Base-by-base conservation (phyloP, 2,113 vertebrate species). In the Rhegmatorhina hoffmannsi region DNA sequence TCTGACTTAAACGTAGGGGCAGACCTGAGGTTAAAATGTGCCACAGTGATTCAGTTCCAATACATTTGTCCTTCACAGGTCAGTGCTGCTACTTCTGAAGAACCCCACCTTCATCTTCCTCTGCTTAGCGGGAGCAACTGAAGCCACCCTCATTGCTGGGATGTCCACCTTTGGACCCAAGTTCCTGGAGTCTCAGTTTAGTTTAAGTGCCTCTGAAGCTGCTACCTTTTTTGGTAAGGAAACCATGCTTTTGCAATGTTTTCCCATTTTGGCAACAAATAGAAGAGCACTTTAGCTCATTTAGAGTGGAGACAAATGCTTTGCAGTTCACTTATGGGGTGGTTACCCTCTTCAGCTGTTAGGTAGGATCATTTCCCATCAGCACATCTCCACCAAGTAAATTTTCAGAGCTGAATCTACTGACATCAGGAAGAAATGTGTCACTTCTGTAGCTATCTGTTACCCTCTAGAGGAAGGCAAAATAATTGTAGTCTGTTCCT, bases 81-180 rank as follows among this genome's bases (percentile, higher is more conserved):
- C 99, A 52, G 94, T 98, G 44, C 95, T 99, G 97, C 97, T 99
- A 3, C 99, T 99, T 33, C 87, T 99, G 62, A 99, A 98, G 97
- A 99, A 99, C 79, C 98, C 99, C 44, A 98, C 99, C 0, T 99
- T 99, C 98, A 96, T 99, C 91, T 99, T 99, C 96, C 98, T 99
- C 55, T 99, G 99, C 94, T 97, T 99, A 86, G 99, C 99, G 0
- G 99, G 99, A 66, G 99, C 99, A 2, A 99, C 99, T 0, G 99
- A 99, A 95, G 98, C 99, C 25, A 99, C 98, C 0, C 99, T 99
- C 59, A 98, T 99, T 17, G 98, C 99, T 2, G 98, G 99, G 85
- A 99, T 99, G 98, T 99, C 99, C 77, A 99, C 99, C 0, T 99
- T 99, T 31, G 99, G 99, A 8, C 99, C 99, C 94, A 99, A 99